Conservation (phyloP, 2,113 vertebrate species). For the Semnornis frantzii region DNA sequence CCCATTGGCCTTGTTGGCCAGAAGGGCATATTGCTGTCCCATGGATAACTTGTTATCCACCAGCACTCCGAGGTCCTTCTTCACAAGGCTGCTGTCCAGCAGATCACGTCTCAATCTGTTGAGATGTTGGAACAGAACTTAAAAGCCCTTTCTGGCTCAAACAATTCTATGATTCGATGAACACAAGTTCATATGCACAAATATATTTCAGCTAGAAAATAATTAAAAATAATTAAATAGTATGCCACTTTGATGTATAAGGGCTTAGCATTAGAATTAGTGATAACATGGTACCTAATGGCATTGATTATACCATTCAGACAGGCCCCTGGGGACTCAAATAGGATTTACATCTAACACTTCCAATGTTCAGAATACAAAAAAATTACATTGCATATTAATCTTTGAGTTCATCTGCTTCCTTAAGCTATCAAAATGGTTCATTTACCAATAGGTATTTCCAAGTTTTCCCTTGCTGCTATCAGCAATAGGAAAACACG, state of each 20-base stretch:
- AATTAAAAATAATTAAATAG: background rate
- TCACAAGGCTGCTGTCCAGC: too few relatives aligned
- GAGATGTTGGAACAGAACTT: too few relatives aligned
- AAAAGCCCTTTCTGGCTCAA: too few relatives aligned
- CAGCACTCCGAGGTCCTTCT: too few relatives aligned
- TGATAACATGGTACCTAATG: background rate
- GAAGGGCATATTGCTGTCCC: too few relatives aligned
- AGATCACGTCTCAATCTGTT: too few relatives aligned
- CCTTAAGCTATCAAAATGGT: background rate
- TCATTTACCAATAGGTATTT: background rate
- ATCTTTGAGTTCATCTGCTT: background rate
- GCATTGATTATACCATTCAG: background rate
- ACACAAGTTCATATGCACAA: background rate
- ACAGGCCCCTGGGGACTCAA: background rate
- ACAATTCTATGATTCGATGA: background rate
- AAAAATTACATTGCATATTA: background rate
- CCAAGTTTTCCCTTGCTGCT: background rate
- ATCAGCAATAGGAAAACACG: background rate
- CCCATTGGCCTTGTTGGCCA: too few relatives aligned
- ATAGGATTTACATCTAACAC: background rate
- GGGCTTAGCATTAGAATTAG: background rate
- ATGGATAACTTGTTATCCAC: too few relatives aligned
- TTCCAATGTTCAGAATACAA: background rate
- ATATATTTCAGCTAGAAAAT: background rate
- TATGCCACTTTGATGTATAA: background rate